Evolutionary conservation across 2,113 vertebrate genomes (phyloP).

Genomic region (Progne subis): DNA sequence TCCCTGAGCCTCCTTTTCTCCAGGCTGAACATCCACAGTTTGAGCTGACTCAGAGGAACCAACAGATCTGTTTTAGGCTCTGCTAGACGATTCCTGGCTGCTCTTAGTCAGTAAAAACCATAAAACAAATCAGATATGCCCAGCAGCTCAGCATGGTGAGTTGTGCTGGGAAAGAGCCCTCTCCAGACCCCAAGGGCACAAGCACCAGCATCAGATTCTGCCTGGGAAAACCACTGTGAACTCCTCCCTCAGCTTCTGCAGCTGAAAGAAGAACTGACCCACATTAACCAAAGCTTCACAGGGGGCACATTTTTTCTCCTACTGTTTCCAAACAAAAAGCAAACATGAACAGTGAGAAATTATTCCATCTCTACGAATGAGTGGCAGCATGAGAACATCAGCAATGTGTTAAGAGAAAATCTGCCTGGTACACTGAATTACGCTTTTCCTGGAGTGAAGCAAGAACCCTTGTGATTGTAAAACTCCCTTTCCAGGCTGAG

Average conservation of each 20-base stretch:
- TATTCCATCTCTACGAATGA: background rate
- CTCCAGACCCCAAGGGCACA: background rate
- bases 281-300: background rate
- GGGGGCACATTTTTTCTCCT: background rate
- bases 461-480: background rate
- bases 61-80: background rate
- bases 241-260: background rate
- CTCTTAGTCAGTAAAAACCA: background rate
- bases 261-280: constrained; percentile 10
- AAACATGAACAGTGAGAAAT: background rate
- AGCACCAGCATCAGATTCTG: accelerated
- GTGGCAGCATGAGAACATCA: constrained; percentile 5
- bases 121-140: background rate
- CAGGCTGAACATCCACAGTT: background rate
- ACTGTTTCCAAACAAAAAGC: constrained; percentile 36
- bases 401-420: background rate
- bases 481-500: background rate
- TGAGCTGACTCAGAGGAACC: background rate
- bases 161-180: background rate
- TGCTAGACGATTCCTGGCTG: background rate
- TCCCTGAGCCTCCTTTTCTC: background rate
- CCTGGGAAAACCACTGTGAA: background rate
- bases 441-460: background rate
- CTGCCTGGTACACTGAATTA: background rate
- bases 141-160: too few relatives aligned